These are phyloP conservation scores for Cercopithecus petaurista DNA, from an alignment of 2,797 vertebrate genomes.

Conservation along the genomic window DNA sequence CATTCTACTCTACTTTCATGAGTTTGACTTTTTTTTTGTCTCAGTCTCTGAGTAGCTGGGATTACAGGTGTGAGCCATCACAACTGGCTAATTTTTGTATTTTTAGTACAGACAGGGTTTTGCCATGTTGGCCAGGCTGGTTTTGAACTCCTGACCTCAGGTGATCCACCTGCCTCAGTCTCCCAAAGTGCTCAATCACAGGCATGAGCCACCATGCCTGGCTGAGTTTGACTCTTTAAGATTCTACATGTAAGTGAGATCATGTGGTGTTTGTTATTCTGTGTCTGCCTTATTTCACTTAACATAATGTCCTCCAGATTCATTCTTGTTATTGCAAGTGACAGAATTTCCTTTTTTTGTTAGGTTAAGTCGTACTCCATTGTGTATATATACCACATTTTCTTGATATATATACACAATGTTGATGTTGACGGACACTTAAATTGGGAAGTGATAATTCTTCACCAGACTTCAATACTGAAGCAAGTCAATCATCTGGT, in stretches of 20 bases:
- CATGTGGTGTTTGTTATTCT: neutral
- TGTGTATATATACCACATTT: neutral
- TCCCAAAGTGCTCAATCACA: neutral
- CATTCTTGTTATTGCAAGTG: neutral
- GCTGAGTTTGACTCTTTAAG: neutral
- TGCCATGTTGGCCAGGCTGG: neutral
- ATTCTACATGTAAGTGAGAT: neutral
- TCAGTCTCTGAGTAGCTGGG: neutral
- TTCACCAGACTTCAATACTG: neutral
- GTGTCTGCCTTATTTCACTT: neutral
- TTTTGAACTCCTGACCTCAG: neutral
- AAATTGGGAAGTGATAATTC: neutral
- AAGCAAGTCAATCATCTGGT: neutral
- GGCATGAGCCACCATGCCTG: neutral
- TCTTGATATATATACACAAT: neutral
- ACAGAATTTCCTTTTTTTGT: neutral
- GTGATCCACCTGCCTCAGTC: neutral
- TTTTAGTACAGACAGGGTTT: neutral
- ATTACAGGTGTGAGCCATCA: neutral
- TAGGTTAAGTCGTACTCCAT: neutral
- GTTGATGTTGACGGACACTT: neutral
- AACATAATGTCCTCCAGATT: neutral
- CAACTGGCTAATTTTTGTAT: neutral
- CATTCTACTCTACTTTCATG: neutral
- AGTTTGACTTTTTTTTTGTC: neutral